Evolutionary conservation across 2,797 vertebrate genomes (phyloP).

Genomic region (Tangara arthus): DNA sequence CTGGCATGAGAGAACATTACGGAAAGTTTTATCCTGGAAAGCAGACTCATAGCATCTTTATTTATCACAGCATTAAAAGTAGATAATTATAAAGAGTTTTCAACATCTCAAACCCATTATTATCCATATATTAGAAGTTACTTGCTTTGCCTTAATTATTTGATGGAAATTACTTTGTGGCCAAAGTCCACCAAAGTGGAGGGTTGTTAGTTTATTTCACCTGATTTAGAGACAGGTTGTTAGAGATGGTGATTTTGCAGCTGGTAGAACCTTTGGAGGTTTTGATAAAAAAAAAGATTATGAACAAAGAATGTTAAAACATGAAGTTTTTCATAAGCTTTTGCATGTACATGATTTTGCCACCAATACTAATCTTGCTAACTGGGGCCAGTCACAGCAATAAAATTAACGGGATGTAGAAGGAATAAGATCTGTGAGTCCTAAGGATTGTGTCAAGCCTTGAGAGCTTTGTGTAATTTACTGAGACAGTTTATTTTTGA

Average conservation of each 20-base stretch:
- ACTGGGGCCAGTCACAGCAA: not conserved
- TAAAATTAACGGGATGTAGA: not conserved
- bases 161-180: not conserved
- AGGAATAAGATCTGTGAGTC: not conserved
- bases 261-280: not conserved
- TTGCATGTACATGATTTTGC: not conserved
- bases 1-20: not conserved
- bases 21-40: not conserved
- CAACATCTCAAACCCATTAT: not conserved
- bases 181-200: not conserved
- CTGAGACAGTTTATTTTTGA: conserved; percentile 3
- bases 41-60: not conserved
- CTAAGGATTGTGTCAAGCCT: not conserved
- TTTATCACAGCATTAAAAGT: not conserved
- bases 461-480: not conserved
- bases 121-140: not conserved
- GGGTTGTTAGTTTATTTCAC: not conserved
- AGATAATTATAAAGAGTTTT: not conserved
- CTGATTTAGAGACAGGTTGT: not conserved
- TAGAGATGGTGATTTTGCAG: not conserved
- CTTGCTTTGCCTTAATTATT: not conserved
- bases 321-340: not conserved
- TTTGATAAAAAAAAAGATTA: not conserved
- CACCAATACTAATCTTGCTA: not conserved
- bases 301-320: not conserved